phyloP scores from a whole-genome alignment of 1,140 invertebrate species.

The Formica exsecta region DNA sequence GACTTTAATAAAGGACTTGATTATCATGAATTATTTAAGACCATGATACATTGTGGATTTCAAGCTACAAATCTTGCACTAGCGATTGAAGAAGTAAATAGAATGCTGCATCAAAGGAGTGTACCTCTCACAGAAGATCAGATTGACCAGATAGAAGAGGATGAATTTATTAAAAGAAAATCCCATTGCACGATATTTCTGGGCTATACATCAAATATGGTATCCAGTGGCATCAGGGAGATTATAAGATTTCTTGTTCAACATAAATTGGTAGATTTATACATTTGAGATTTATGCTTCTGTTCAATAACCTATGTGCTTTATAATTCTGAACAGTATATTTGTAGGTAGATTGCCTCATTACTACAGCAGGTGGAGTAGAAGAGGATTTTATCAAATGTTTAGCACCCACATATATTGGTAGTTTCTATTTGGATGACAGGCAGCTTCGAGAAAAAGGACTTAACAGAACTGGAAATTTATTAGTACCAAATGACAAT shows the following conservation, averaged over 20 bases:
- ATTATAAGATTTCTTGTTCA: constrained; percentile 96
- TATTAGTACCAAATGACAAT: constrained; percentile 99
- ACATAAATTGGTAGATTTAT: constrained; percentile 91
- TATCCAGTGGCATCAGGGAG: constrained; percentile 97
- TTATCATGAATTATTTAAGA: constrained; percentile 94
- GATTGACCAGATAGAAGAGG: constrained; percentile 90
- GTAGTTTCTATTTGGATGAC: constrained; percentile 95
- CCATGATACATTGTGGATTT: constrained; percentile 95
- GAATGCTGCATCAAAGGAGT: constrained; percentile 93
- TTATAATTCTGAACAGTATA: constrained; percentile 7
- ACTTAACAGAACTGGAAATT: constrained; percentile 98
- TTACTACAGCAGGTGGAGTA: constrained; percentile 98
- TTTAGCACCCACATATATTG: constrained; percentile 96
- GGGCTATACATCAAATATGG: constrained; percentile 99
- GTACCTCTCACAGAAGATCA: constrained; percentile 89
- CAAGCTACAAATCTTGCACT: constrained; percentile 98
- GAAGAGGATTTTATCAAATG: constrained; percentile 99
- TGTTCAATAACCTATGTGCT: constrained; percentile 18
- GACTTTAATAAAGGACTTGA: constrained; percentile 97
- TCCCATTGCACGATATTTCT: constrained; percentile 98
- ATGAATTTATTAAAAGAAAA: constrained; percentile 92
- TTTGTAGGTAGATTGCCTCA: constrained; percentile 95
- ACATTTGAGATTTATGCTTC: constrained; percentile 8
- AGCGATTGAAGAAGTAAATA: constrained; percentile 96
- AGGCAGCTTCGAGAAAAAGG: constrained; percentile 93